These are phyloP conservation scores for Apostichopus parvimensis DNA, from an alignment of 35 echinoderm and acorn worm genomes.

Conservation along the genomic window DNA sequence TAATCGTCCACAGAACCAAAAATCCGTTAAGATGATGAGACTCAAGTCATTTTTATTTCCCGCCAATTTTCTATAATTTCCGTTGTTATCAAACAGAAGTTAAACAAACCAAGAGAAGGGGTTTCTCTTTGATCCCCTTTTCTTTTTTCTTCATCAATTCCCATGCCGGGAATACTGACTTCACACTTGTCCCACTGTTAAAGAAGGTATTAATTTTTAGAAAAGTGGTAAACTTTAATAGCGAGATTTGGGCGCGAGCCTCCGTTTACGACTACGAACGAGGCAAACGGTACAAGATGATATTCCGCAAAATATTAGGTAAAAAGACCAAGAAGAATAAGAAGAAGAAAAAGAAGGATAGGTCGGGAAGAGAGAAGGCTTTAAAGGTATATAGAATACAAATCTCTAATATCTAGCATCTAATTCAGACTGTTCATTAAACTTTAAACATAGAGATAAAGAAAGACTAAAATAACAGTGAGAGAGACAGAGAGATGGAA, in stretches of 20 bases:
- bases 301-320: not conserved
- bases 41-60: not conserved
- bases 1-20: not conserved
- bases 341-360: not conserved
- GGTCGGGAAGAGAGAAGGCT: not conserved
- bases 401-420: not conserved
- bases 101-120: constrained; percentile 11
- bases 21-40: too few species aligned
- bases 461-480: too few species aligned
- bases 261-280: constrained; percentile 39
- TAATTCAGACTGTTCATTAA: too few species aligned
- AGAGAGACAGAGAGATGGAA: too few species aligned
- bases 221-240: constrained; percentile 47
- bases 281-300: not conserved
- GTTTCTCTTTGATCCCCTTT: not conserved
- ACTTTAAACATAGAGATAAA: too few species aligned
- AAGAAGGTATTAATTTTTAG: constrained; percentile 50
- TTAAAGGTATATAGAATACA: not conserved
- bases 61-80: not conserved
- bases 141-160: not conserved
- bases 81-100: not conserved
- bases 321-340: not conserved
- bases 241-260: constrained; percentile 22
- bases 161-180: constrained; percentile 42
- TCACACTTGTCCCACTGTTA: constrained; percentile 29